Base-by-base conservation (phyloP, 2,797 vertebrate species). In the Intellagama lesueurii region DNA sequence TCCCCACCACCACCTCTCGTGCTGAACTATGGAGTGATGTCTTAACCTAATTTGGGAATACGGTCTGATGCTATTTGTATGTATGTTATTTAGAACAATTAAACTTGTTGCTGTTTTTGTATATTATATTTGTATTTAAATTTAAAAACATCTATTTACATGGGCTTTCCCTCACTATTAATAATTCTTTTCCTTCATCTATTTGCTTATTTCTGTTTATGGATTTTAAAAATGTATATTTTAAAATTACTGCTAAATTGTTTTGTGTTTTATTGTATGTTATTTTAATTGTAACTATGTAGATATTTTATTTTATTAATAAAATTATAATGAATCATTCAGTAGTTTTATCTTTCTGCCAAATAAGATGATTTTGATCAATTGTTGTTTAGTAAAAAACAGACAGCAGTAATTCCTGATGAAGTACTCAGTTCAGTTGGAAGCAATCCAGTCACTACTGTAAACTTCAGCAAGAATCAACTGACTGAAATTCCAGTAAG, bases 391-490 rank as follows among this genome's bases (percentile, higher is more conserved):
- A 99, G 99, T 96, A 98, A 98, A 88, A 98, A 98, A 86, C 98
- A 98, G 94, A 97, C 96, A 14, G 82, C 93, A 0, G 60, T 83
- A 85, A 95, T 99, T 95, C 98, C 98, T 7, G 97, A 97, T 17
- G 98, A 98, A 7, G 64, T 98, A 87, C 98, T 99, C 76, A 94
- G 97, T 24, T 98, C 98, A 2, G 97, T 97, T 86, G 96, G 93
- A 68, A 91, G 83, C 91, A 95, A 94, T 11, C 88, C 93, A 3
- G 90, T 99, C 79, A 84, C 94, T 90, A 97, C 95, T 0, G 78
- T 98, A 84, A 98, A 99, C 96, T 98, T 99, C 96, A 98, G 98
- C 97, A 99, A 97, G 96, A 99, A 99, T 94, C 97, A 97, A 92
- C 97, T 99, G 49, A 96, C 89, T 17, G 94, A 96, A 87, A 86